Evolutionary conservation across 2,113 vertebrate genomes (phyloP).

Genomic region (Nansenia antarctica): DNA sequence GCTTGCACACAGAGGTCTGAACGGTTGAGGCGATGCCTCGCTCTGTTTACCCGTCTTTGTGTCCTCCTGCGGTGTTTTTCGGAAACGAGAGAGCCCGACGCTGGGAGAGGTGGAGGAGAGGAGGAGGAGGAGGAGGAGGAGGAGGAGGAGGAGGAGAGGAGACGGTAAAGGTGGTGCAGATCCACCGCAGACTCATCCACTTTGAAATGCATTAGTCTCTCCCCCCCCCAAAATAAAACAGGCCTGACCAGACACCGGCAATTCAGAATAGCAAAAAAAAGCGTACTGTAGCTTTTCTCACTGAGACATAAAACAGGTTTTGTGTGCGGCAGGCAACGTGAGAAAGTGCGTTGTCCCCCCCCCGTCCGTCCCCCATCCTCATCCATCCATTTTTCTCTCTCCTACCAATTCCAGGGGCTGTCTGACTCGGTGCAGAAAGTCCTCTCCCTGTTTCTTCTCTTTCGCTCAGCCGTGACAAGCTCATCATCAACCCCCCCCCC

Average conservation of each 20-base stretch:
- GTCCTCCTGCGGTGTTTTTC: conserved; percentile 45
- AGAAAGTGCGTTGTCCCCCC: no score
- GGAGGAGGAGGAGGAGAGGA: no score
- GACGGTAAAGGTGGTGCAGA: not conserved
- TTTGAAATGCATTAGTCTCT: not conserved
- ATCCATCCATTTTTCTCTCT: not conserved
- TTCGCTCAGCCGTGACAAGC: not conserved
- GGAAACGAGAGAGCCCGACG: conserved; percentile 19
- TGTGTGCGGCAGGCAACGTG: no score
- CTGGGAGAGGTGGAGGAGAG: not conserved
- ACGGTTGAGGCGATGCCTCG: conserved; percentile 52
- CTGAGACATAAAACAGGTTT: not conserved
- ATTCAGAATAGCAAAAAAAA: not conserved
- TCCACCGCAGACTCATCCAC: not conserved
- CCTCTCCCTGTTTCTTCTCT: no score
- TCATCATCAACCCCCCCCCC: no score
- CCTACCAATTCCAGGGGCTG: not conserved
- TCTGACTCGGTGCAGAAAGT: not conserved
- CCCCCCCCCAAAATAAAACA: not conserved
- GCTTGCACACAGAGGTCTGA: conserved; percentile 44
- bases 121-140: not conserved
- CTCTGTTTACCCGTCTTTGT: conserved; percentile 39
- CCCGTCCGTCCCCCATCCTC: no score
- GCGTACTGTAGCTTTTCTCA: not conserved
- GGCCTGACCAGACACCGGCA: not conserved